These are phyloP conservation scores for Chiridota heheva DNA, from an alignment of 35 echinoderm and acorn worm genomes.

Conservation along the genomic window DNA sequence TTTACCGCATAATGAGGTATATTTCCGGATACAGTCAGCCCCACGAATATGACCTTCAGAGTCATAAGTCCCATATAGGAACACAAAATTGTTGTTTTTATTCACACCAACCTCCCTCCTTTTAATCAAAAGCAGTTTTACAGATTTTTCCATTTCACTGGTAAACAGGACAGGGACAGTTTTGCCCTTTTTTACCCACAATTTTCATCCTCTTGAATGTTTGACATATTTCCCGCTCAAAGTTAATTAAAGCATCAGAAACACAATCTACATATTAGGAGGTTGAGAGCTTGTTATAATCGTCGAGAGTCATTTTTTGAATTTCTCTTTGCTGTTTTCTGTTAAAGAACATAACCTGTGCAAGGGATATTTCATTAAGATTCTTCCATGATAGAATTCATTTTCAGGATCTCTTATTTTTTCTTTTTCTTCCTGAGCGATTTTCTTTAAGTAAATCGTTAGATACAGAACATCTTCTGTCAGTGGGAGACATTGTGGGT, in stretches of 20 bases:
- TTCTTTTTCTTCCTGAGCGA: not conserved
- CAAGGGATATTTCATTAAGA: not conserved
- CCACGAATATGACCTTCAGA: slow-evolving; percentile 33
- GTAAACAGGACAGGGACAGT: slow-evolving; percentile 51
- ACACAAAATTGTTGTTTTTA: slow-evolving; percentile 6
- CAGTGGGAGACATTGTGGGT: slow-evolving; percentile 40
- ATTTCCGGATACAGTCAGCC: slow-evolving; percentile 62
- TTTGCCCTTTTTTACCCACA: slow-evolving; percentile 45
- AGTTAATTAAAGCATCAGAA: slow-evolving; percentile 31
- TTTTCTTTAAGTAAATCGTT: slow-evolving; percentile 10
- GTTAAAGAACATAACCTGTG: slow-evolving; percentile 63
- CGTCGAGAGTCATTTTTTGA: slow-evolving; percentile 52
- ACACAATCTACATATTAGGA: slow-evolving; percentile 26
- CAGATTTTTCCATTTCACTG: slow-evolving; percentile 42
- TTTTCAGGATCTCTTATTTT: not conserved
- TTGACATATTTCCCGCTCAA: slow-evolving; percentile 54
- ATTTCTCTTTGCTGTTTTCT: slow-evolving; percentile 60
- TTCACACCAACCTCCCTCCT: slow-evolving; percentile 14
- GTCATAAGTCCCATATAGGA: not conserved
- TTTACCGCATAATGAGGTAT: slow-evolving; percentile 17
- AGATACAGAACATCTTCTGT: slow-evolving; percentile 45
- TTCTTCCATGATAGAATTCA: not conserved
- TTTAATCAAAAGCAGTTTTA: not conserved
- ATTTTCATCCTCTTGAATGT: slow-evolving; percentile 46
- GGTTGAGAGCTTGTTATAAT: slow-evolving; percentile 27